phyloP scores from a whole-genome alignment of 2,113 vertebrate species.

The Zeus faber region DNA sequence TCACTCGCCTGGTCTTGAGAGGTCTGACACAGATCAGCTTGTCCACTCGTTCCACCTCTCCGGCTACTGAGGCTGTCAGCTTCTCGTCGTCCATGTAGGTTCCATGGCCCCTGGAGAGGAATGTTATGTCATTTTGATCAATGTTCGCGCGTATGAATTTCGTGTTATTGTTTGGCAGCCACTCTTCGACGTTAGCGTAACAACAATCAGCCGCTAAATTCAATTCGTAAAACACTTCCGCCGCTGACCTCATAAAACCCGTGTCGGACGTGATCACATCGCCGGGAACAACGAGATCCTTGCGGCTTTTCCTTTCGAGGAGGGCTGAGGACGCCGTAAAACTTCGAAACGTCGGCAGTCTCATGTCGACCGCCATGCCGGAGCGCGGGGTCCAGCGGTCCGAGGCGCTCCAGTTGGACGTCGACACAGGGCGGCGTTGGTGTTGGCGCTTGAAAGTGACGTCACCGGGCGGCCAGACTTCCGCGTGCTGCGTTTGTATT shows the following conservation, averaged over 20 bases:
- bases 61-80: constrained; percentile 91
- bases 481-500: too few species aligned
- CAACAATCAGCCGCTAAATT: too few species aligned
- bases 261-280: constrained; percentile 94
- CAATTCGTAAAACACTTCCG: too few species aligned
- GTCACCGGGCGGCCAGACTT: neutral
- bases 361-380: constrained; percentile 87
- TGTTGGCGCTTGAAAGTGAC: constrained; percentile 12
- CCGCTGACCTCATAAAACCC: constrained; percentile 86
- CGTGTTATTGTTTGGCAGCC: too few species aligned
- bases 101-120: constrained; percentile 84
- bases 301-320: constrained; percentile 38
- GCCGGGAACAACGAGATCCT: constrained; percentile 88
- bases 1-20: constrained; percentile 82
- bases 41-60: constrained; percentile 92
- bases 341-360: constrained; percentile 75
- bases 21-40: constrained; percentile 93
- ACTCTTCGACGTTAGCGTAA: too few species aligned
- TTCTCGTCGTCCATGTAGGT: constrained; percentile 95
- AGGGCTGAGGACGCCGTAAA: constrained; percentile 37
- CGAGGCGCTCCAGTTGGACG: too few species aligned
- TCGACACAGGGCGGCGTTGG: neutral
- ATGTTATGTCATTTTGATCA: neutral
- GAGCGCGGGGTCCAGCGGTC: neutral
- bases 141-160: neutral